Percentiles rank a stretch among this genome's conserved stretches.
Evolutionary conservation across 2,797 vertebrate genomes (phyloP).

Genomic region (Eulemur rubriventer): DNA sequence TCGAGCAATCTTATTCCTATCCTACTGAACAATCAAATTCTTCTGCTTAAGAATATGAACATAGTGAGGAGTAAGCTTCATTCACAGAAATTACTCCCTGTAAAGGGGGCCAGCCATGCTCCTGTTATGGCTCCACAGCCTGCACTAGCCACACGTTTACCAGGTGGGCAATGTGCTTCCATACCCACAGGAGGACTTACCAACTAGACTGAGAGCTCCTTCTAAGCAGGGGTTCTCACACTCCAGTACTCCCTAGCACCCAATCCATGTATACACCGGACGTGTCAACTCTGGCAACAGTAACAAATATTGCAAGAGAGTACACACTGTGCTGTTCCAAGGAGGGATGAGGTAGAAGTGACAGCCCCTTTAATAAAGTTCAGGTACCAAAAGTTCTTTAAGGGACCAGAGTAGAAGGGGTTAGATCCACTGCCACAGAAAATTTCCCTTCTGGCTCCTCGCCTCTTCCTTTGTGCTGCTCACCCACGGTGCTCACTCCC

Average conservation of each 20-base stretch:
- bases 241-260: neutral
- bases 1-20: neutral
- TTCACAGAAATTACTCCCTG: neutral
- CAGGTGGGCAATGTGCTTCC: neutral
- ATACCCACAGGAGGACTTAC: neutral
- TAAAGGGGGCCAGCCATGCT: neutral
- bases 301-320: neutral
- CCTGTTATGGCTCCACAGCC: neutral
- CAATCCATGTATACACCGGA: accelerated
- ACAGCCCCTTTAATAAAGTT: neutral
- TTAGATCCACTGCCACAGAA: neutral
- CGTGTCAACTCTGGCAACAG: neutral
- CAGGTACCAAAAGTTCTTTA: neutral
- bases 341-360: neutral
- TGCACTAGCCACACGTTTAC: neutral
- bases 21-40: neutral
- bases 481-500: neutral
- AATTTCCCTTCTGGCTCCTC: neutral
- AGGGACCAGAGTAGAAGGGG: neutral
- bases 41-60: neutral
- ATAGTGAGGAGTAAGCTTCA: neutral
- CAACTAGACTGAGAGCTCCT: neutral
- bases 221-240: neutral
- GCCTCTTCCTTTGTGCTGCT: neutral
- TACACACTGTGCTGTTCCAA: too few species aligned